A percentile compares a stretch with the other conserved stretches of the same genome.
phyloP scores from a whole-genome alignment of 2,888 invertebrate genomes.

The Pseudoips prasinana region DNA sequence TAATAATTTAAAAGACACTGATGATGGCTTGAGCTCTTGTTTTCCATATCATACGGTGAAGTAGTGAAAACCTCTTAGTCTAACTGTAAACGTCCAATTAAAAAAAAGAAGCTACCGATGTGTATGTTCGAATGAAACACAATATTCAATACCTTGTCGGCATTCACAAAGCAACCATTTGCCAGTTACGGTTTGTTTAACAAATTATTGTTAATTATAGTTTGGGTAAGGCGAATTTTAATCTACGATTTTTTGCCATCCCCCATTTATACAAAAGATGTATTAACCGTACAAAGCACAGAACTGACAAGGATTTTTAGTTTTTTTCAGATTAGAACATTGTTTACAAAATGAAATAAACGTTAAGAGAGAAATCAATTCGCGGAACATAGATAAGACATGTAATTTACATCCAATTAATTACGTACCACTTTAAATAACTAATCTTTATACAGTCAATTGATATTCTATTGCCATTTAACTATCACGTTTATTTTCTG shows the following conservation, averaged over 20 bases:
- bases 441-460: constrained; percentile 10
- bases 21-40: no score
- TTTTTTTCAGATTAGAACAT: constrained; percentile 6
- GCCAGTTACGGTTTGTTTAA: constrained; percentile 63
- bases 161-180: constrained; percentile 50
- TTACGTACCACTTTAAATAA: constrained; percentile 10
- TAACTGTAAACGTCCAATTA: no score
- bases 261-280: constrained; percentile 21
- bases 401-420: constrained; percentile 15
- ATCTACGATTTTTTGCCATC: constrained; percentile 28
- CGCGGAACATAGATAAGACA: constrained; percentile 5
- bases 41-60: no score
- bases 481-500: constrained; percentile 11
- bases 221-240: constrained; percentile 43
- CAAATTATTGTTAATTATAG: constrained; percentile 71
- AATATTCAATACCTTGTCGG: constrained; percentile 50
- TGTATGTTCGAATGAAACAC: constrained; percentile 14
- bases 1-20: no score
- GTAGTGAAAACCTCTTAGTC: no score
- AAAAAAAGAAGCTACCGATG: no score
- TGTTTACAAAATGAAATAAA: constrained; percentile 10
- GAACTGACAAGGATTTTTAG: constrained; percentile 20
- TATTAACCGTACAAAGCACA: constrained; percentile 19
- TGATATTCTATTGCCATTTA: constrained; percentile 1
- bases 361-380: constrained; percentile 9